Evolutionary conservation across 2,888 invertebrate species (phyloP).

Genomic region (Microctonus aethiopoides): DNA sequence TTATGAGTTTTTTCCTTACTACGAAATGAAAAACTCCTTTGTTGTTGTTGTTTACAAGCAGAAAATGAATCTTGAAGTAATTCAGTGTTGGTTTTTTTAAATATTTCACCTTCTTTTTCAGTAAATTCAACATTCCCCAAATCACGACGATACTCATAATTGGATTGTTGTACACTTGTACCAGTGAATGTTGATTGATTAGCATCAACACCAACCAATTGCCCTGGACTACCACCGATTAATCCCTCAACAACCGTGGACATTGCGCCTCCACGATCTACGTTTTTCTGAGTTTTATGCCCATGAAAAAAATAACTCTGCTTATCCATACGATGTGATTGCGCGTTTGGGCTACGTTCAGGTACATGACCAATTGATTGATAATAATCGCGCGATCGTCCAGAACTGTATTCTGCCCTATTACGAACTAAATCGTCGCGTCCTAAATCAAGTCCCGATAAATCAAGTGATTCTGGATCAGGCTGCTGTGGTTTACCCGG

Average conservation of each 20-base stretch:
- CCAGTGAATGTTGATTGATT: not conserved
- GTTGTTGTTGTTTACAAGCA: conserved; percentile 33
- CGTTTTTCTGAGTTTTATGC: conserved; percentile 60
- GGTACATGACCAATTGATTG: conserved; percentile 34
- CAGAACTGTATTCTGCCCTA: conserved; percentile 43
- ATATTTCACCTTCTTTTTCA: conserved; percentile 57
- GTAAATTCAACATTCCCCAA: conserved; percentile 53
- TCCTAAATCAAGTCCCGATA: conserved; percentile 50
- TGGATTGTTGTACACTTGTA: conserved; percentile 13
- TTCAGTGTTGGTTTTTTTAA: conserved; percentile 53
- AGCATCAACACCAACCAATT: not conserved
- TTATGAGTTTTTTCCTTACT: conserved; percentile 50
- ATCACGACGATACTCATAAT: conserved; percentile 43
- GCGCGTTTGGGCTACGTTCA: conserved; percentile 41
- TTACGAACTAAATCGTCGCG: conserved; percentile 47
- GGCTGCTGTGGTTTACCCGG: conserved; percentile 37
- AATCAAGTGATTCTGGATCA: conserved; percentile 45
- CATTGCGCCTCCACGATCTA: conserved; percentile 43
- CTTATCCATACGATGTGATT: conserved; percentile 53
- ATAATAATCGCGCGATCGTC: conserved; percentile 40
- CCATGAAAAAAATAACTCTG: conserved; percentile 63
- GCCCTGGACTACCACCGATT: not conserved
- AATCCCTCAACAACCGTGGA: conserved; percentile 10
- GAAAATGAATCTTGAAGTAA: conserved; percentile 41
- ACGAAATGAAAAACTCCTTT: conserved; percentile 52